Percentiles rank a stretch among this genome's conserved stretches.
Conservation (phyloP, 1,140 invertebrate genomes). For the Phortica variegata region DNA sequence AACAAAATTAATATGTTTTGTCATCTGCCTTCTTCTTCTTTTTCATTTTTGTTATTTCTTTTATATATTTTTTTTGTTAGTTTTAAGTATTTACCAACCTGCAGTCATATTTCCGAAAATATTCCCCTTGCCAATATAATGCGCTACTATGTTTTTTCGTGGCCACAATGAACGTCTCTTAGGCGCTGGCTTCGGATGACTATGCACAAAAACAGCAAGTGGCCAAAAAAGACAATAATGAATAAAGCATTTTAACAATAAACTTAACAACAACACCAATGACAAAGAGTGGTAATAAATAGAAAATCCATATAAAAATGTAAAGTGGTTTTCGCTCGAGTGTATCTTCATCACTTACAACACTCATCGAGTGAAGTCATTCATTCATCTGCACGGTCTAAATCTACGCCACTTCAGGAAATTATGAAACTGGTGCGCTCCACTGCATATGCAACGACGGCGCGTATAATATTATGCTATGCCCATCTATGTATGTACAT, state of each 20-base stretch:
- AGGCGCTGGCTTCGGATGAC: conserved; percentile 52
- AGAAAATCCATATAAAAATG: conserved; percentile 28
- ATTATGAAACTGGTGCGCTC: too few species aligned
- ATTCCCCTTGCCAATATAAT: conserved; percentile 55
- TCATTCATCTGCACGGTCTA: too few species aligned
- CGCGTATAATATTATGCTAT: too few species aligned
- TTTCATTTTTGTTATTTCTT: too few species aligned
- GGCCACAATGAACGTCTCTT: conserved; percentile 48
- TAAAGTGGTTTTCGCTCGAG: conserved; percentile 37
- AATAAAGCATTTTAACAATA: conserved; percentile 37
- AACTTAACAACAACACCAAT: conserved; percentile 22
- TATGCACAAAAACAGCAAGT: conserved; percentile 34
- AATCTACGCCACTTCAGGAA: too few species aligned
- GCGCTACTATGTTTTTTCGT: conserved; percentile 50
- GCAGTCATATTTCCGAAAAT: conserved; percentile 56
- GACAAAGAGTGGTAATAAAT: conserved; percentile 1
- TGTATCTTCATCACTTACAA: conserved; percentile 41
- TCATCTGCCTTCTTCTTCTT: too few species aligned
- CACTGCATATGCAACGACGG: too few species aligned
- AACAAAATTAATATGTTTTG: conserved; percentile 12
- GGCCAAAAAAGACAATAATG: conserved; percentile 13
- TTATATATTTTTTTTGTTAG: conserved; percentile 36
- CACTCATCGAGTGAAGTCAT: not conserved
- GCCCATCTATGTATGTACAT: too few species aligned
- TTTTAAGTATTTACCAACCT: conserved; percentile 41